phyloP scores from a whole-genome alignment of 2,888 invertebrate genomes.

The Meiosimyza platycephala region DNA sequence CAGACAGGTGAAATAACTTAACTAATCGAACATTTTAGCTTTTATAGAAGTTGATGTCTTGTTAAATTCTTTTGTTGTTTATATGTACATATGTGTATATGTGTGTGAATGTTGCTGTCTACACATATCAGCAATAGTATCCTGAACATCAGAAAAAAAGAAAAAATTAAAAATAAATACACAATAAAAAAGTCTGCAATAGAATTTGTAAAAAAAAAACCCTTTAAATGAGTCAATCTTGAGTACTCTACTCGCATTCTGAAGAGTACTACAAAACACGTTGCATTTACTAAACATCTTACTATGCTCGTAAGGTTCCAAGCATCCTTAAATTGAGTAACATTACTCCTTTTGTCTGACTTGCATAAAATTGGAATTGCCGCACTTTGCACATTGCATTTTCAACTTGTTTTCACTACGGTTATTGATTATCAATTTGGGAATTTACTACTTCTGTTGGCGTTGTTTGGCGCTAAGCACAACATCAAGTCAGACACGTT shows the following conservation, averaged over 20 bases:
- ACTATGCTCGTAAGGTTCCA: not conserved
- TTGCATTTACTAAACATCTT: conserved; percentile 18
- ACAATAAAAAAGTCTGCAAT: too few species aligned
- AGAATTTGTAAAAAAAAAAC: too few species aligned
- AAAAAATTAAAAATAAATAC: too few species aligned
- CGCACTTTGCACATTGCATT: not conserved
- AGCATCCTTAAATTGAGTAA: not conserved
- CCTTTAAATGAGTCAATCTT: too few species aligned
- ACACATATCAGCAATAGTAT: not conserved
- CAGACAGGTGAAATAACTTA: conserved; percentile 19
- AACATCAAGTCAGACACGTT: conserved; percentile 23
- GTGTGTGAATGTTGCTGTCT: not conserved
- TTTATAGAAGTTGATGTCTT: conserved; percentile 4
- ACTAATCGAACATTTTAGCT: conserved; percentile 8
- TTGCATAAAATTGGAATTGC: conserved; percentile 21
- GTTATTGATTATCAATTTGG: conserved; percentile 67
- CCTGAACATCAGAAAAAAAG: too few species aligned
- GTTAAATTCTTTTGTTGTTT: not conserved
- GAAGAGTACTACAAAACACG: not conserved
- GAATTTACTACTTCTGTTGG: conserved; percentile 50
- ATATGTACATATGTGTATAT: too few species aligned
- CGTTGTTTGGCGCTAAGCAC: conserved; percentile 28
- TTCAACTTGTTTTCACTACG: not conserved
- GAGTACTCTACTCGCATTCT: too few species aligned
- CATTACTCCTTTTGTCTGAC: not conserved